A percentile compares a stretch with the other conserved stretches of the same genome.
phyloP scores from a whole-genome alignment of 2,888 invertebrate genomes.

The Pristionchus exspectatus region DNA sequence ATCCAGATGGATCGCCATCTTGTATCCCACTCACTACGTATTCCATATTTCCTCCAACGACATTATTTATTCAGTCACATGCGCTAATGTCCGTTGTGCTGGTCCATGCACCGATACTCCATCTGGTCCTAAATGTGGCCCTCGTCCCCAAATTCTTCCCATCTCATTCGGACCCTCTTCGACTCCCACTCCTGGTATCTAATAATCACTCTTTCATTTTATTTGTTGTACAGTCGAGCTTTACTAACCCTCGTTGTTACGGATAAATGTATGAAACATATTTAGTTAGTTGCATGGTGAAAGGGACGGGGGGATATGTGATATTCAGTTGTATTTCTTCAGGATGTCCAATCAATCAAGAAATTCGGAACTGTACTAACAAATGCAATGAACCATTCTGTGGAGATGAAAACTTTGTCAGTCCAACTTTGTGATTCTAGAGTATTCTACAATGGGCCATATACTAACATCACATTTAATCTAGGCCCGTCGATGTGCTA shows the following conservation, averaged over 20 bases:
- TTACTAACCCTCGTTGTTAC: neutral
- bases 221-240: neutral
- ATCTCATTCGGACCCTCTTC: neutral
- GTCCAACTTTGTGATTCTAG: neutral
- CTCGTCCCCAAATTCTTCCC: slow-evolving; percentile 14
- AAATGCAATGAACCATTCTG: slow-evolving; percentile 43
- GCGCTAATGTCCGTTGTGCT: slow-evolving; percentile 20
- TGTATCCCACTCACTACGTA: neutral
- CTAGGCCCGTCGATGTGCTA: slow-evolving; percentile 43
- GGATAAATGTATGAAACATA: neutral
- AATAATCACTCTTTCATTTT: neutral
- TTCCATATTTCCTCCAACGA: no score
- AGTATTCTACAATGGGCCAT: neutral
- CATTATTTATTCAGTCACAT: neutral
- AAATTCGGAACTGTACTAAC: slow-evolving; percentile 16
- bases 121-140: neutral
- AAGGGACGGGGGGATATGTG: neutral
- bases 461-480: neutral
- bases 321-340: neutral
- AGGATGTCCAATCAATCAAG: neutral
- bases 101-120: slow-evolving; percentile 30
- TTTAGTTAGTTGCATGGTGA: neutral
- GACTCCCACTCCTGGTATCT: slow-evolving; percentile 2
- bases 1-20: neutral
- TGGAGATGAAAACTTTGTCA: slow-evolving; percentile 40